A percentile compares a stretch with the other conserved stretches of the same genome.
Conservation (phyloP, 2,888 invertebrate species). For the Parnassius orleans region DNA sequence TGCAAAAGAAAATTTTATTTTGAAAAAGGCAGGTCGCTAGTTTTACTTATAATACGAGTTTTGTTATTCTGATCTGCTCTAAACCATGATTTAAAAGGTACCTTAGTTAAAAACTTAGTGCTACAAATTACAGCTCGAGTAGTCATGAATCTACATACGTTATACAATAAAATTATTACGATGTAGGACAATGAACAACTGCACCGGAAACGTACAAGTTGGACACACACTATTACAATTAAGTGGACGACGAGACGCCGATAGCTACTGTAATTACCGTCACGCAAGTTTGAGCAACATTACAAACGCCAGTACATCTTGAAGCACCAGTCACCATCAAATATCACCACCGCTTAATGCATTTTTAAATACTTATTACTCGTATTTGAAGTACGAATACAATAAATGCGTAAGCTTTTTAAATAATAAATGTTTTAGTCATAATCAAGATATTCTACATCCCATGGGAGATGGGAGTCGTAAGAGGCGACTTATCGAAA, state of each 20-base stretch:
- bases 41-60: no score
- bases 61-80: no score
- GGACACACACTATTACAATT: conserved; percentile 55
- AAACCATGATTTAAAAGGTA: no score
- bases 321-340: not conserved
- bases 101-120: no score
- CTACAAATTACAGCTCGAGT: conserved; percentile 2
- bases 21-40: no score
- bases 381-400: not conserved
- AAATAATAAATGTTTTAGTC: no score
- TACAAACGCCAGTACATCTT: conserved; percentile 23
- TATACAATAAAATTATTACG: conserved; percentile 37
- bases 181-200: conserved; percentile 38
- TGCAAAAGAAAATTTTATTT: no score
- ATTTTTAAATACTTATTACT: not conserved
- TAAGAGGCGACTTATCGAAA: no score
- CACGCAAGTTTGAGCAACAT: conserved; percentile 53
- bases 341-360: conserved; percentile 31
- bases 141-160: conserved; percentile 21
- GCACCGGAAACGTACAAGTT: conserved; percentile 28
- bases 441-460: no score
- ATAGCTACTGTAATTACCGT: conserved; percentile 61
- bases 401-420: no score
- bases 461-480: no score
- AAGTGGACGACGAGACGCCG: conserved; percentile 60